Evolutionary conservation across 2,888 invertebrate species (phyloP).

Genomic region (Byasa hedistus): DNA sequence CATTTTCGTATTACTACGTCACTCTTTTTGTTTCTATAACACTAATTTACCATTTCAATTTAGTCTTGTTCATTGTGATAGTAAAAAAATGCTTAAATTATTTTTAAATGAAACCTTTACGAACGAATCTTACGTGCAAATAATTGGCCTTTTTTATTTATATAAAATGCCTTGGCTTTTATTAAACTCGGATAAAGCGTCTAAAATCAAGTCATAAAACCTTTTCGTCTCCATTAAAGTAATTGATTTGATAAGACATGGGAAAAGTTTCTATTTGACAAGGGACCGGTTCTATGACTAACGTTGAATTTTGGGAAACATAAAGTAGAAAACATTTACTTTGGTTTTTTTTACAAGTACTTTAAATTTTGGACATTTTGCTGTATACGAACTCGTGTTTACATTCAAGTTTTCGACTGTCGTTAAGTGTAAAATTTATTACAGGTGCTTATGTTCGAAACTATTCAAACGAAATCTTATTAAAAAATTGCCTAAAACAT

Average conservation of each 20-base stretch:
- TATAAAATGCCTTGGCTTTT: conserved; percentile 22
- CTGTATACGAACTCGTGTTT: neutral
- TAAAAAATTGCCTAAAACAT: too few species aligned
- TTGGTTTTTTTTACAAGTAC: conserved; percentile 55
- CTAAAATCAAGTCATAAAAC: conserved; percentile 53
- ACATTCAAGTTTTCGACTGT: neutral
- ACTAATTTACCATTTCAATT: neutral
- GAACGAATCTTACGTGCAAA: neutral
- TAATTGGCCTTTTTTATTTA: conserved; percentile 6
- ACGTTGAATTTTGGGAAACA: conserved; percentile 60
- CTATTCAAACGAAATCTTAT: too few species aligned
- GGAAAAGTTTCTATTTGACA: conserved; percentile 74
- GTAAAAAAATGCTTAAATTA: neutral
- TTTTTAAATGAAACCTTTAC: neutral
- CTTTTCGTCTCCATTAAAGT: conserved; percentile 63
- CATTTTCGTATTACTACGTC: neutral
- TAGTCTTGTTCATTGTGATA: neutral
- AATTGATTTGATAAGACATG: conserved; percentile 74
- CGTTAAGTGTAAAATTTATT: too few species aligned
- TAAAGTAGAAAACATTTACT: conserved; percentile 62
- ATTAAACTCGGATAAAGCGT: conserved; percentile 34
- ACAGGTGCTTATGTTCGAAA: too few species aligned
- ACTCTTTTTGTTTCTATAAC: neutral
- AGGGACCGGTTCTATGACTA: conserved; percentile 68
- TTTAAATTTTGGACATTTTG: conserved; percentile 7